Percentiles rank a stretch among this genome's conserved stretches.
Evolutionary conservation across 2,888 invertebrate species (phyloP).

Genomic region (Hybos culiciformis): DNA sequence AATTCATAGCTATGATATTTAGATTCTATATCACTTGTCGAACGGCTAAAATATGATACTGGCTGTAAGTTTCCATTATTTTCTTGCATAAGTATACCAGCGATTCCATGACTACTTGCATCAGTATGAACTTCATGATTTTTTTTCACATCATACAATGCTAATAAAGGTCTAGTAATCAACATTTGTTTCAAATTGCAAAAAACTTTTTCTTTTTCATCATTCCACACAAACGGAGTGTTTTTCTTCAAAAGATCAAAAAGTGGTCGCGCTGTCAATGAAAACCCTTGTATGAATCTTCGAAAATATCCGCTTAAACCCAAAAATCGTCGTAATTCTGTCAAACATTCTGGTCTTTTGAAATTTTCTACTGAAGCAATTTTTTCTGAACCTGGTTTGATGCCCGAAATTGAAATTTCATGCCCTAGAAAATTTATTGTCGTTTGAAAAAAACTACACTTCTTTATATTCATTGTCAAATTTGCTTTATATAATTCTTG

Average conservation of each 20-base stretch:
- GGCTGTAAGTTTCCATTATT: background rate
- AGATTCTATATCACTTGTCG: background rate
- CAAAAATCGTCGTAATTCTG: conserved; percentile 19
- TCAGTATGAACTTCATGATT: conserved; percentile 6
- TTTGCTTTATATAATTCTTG: background rate
- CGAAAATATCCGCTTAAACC: conserved; percentile 23
- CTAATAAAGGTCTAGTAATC: background rate
- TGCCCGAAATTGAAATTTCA: conserved; percentile 1
- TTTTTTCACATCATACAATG: background rate
- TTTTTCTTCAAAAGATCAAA: conserved; percentile 15
- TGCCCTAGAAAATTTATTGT: conserved; percentile 1
- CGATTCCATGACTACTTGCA: conserved; percentile 1
- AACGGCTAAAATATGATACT: conserved; percentile 5
- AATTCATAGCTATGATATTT: conserved; percentile 4
- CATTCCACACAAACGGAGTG: conserved; percentile 12
- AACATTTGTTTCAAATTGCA: background rate
- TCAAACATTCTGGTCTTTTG: conserved; percentile 11
- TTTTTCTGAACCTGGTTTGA: conserved; percentile 12
- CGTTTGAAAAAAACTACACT: background rate
- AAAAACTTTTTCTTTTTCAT: background rate
- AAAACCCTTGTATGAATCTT: conserved; percentile 20
- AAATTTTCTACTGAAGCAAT: conserved; percentile 19
- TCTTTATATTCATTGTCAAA: background rate
- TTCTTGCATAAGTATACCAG: conserved; percentile 4
- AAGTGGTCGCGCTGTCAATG: conserved; percentile 17